These are phyloP conservation scores for Zosterops japonicus DNA, from an alignment of 2,113 vertebrate genomes.

Conservation along the genomic window DNA sequence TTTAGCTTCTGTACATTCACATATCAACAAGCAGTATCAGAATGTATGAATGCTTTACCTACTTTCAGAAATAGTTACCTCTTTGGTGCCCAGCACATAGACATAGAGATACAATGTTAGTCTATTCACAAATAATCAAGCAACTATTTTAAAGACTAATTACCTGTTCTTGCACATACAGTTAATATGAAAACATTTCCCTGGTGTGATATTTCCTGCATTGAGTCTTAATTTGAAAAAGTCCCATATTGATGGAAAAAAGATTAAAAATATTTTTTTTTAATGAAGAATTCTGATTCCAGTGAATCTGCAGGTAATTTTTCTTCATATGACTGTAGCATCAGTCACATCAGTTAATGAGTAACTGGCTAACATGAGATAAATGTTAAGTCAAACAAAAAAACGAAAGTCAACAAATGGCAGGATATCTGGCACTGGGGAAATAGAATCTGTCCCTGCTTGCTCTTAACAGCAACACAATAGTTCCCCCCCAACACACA, in stretches of 20 bases:
- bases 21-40: neutral
- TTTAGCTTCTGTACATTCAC: neutral
- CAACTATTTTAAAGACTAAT: neutral
- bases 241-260: neutral
- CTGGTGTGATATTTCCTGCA: neutral
- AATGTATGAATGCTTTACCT: neutral
- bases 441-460: neutral
- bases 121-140: neutral
- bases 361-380: neutral
- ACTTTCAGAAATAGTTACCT: neutral
- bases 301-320: neutral
- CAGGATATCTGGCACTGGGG: neutral
- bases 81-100: fast-evolving
- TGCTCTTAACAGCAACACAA: neutral
- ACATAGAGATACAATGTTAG: neutral
- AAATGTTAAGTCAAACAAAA: constrained; percentile 35
- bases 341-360: constrained; percentile 10
- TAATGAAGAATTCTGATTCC: neutral
- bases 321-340: neutral
- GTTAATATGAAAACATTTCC: neutral
- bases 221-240: neutral
- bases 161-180: neutral
- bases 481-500: neutral
- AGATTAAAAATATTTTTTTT: neutral
- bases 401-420: constrained; percentile 32